Base-by-base conservation (phyloP, 2,113 vertebrate species). In the Ia io region DNA sequence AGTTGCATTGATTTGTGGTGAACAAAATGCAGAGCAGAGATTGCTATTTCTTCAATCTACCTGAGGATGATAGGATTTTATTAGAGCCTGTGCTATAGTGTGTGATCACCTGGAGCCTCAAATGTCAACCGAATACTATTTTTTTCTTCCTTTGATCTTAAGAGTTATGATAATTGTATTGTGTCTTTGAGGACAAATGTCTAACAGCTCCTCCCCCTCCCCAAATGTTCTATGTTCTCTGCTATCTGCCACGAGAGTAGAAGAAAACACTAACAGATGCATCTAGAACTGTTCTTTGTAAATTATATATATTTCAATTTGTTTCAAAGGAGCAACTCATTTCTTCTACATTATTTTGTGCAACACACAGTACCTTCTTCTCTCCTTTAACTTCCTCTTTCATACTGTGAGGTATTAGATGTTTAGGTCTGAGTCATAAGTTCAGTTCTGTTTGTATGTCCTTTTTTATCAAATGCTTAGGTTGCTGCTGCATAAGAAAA, bases 121-220 rank as follows among this genome's bases (percentile, higher is more conserved):
- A 6, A 51, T n/a, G 35, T 95, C 63, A 28, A 37, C 37, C 79
- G 28, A 44, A 51, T 40, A 35, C 1, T 4, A 10, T 32, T 83
- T 71, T 88, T 90, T n/a, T 28, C 10, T 59, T 56, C 53, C 59
- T 69, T 73, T 47, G 2, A 59, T 86, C 28, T 85, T 53, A 28
- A 63, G 1, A 61, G 28, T 96, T 97, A 95, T 44, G 32, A 40
- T 40, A 88, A 51, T 61, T 97, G 12, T 35, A n/a, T 20, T 18
- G 1, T 53, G 44, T 14, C 32, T 92, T 90, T 73, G 9, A 88
- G 32, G 53, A 22, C 44, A 73, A 25, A 37, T 2, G 11, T 6
- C 2, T 78, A 93, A 71, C 8, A 87, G 20, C 67, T 4, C 3
- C 6, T 92, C 17, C 69, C 37, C 10, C 6, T 13, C 51, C 25